phyloP scores from a whole-genome alignment of 2,888 invertebrate species.

The Cantharis lateralis region DNA sequence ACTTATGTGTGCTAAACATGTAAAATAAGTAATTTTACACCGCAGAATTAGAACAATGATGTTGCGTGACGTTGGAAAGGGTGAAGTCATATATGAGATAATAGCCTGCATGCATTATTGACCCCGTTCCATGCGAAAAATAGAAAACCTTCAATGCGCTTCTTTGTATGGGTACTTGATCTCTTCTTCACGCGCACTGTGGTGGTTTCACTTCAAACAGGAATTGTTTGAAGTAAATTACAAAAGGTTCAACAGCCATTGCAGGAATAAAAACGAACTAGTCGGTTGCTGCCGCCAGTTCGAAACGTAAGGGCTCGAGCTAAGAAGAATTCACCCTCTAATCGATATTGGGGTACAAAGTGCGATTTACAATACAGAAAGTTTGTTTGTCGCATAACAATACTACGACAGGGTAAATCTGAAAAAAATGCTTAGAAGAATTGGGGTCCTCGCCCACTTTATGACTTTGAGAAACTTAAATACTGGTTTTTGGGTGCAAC shows the following conservation, averaged over 20 bases:
- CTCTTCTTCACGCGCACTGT: slow-evolving; percentile 5
- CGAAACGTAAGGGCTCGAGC: slow-evolving; percentile 28
- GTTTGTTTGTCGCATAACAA: neutral
- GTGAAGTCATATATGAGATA: neutral
- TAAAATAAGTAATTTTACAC: neutral
- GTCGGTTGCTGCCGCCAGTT: slow-evolving; percentile 25
- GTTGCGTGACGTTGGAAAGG: neutral
- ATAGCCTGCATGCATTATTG: neutral
- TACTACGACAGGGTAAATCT: neutral
- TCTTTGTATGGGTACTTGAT: slow-evolving; percentile 3
- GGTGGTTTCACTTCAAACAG: slow-evolving; percentile 8
- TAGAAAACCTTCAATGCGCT: slow-evolving; percentile 9
- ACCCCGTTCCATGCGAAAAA: neutral
- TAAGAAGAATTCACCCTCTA: slow-evolving; percentile 37
- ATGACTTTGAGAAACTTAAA: neutral
- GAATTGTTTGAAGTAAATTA: slow-evolving; percentile 21
- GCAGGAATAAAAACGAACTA: slow-evolving; percentile 14
- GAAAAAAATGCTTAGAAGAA: neutral
- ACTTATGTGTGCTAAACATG: neutral
- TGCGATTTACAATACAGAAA: slow-evolving; percentile 34
- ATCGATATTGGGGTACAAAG: slow-evolving; percentile 41
- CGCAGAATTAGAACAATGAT: neutral
- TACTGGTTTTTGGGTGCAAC: neutral
- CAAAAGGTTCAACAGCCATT: slow-evolving; percentile 20
- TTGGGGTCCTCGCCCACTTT: neutral